These are phyloP conservation scores for Rhorus exstirpatorius DNA, from an alignment of 2,888 invertebrate species.

Conservation along the genomic window DNA sequence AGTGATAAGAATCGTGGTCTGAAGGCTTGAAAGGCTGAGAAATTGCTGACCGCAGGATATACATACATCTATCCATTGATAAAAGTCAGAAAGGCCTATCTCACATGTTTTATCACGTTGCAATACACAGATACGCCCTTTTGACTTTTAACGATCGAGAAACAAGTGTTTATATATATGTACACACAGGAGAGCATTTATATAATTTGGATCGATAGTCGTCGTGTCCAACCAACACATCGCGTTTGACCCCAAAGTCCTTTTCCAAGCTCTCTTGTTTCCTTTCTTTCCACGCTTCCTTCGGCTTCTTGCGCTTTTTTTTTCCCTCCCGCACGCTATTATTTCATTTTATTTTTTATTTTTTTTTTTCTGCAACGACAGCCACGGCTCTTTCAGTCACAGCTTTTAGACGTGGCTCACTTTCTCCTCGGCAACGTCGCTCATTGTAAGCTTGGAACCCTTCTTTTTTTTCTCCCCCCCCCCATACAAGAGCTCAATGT, in stretches of 20 bases:
- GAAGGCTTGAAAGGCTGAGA: slow-evolving; percentile 74
- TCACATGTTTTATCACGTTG: not conserved
- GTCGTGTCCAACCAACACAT: slow-evolving; percentile 65
- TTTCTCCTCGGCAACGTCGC: slow-evolving; percentile 50
- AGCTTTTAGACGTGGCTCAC: slow-evolving; percentile 63
- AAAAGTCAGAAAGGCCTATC: not conserved
- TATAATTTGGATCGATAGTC: slow-evolving; percentile 70
- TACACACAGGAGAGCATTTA: not conserved
- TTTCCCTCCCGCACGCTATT: not conserved
- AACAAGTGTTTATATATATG: not conserved
- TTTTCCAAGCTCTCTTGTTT: slow-evolving; percentile 25
- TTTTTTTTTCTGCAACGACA: slow-evolving; percentile 22
- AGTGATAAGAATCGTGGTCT: slow-evolving; percentile 79
- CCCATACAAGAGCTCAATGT: slow-evolving; percentile 10
- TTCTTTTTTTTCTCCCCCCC: not conserved
- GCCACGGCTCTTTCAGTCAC: slow-evolving; percentile 20
- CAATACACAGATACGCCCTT: slow-evolving; percentile 33
- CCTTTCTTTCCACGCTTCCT: slow-evolving; percentile 27
- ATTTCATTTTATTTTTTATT: no score
- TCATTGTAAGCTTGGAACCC: slow-evolving; percentile 8
- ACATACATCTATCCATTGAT: not conserved
- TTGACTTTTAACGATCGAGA: slow-evolving; percentile 22
- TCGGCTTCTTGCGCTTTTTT: slow-evolving; percentile 9
- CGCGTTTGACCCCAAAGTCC: slow-evolving; percentile 59
- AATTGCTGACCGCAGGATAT: slow-evolving; percentile 72